These are phyloP conservation scores for Myiothlypis chrysogaster DNA, from an alignment of 2,797 vertebrate species.

Conservation along the genomic window DNA sequence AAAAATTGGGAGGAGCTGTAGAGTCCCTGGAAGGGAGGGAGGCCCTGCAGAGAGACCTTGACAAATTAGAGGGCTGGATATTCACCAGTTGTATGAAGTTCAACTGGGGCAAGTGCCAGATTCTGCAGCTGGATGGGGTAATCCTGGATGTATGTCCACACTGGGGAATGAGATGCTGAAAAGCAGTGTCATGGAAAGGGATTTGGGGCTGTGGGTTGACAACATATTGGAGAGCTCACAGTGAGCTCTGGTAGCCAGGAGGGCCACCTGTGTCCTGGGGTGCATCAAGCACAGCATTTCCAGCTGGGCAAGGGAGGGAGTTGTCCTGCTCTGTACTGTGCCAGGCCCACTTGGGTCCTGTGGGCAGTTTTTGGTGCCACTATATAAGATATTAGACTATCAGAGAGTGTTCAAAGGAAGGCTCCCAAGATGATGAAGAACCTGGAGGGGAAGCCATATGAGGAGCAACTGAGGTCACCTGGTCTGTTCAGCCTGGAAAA, in stretches of 20 bases:
- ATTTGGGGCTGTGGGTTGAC: neutral
- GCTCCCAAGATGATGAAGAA: neutral
- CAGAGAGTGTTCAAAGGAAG: neutral
- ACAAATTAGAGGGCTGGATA: neutral
- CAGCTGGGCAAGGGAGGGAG: neutral
- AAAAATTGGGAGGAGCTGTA: neutral
- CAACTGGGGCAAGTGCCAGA: no score
- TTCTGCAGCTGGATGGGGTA: neutral
- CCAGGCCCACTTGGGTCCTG: neutral
- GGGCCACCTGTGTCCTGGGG: fast-evolving
- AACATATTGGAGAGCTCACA: neutral
- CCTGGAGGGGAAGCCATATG: fast-evolving
- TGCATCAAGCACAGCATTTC: neutral
- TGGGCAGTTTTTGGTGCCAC: neutral
- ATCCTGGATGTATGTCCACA: no score
- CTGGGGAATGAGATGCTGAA: neutral
- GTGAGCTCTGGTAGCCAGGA: neutral
- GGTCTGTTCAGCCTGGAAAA: neutral
- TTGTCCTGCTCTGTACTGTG: fast-evolving
- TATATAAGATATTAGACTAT: neutral
- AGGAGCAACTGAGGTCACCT: neutral
- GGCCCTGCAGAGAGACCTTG: neutral
- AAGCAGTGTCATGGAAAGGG: neutral
- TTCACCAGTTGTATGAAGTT: neutral
- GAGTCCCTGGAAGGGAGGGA: neutral